phyloP scores from a whole-genome alignment of 2,888 invertebrate species.

The Eristalinus aeneus region DNA sequence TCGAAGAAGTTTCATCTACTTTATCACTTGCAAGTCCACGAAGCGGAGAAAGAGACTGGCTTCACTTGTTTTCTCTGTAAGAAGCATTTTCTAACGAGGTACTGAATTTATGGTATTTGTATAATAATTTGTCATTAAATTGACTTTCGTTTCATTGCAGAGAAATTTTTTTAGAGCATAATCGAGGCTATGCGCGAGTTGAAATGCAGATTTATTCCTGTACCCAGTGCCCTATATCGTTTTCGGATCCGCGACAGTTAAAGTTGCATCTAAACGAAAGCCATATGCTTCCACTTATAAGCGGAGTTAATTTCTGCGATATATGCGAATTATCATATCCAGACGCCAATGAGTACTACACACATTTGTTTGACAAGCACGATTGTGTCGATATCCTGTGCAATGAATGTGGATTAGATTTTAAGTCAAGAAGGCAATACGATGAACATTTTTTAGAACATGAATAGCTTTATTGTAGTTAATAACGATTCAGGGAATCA shows the following conservation, averaged over 20 bases:
- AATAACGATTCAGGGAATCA: not conserved
- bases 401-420: constrained; percentile 51
- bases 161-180: constrained; percentile 43
- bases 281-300: constrained; percentile 47
- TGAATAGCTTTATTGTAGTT: not conserved
- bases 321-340: constrained; percentile 30
- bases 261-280: constrained; percentile 57
- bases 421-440: constrained; percentile 56
- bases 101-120: not conserved
- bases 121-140: not conserved
- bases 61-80: constrained; percentile 54
- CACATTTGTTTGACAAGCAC: constrained; percentile 58
- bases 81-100: constrained; percentile 48
- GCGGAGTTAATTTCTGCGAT: constrained; percentile 62
- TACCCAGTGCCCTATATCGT: constrained; percentile 35
- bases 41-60: constrained; percentile 7
- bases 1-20: constrained; percentile 48
- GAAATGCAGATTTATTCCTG: constrained; percentile 53
- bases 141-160: constrained; percentile 24
- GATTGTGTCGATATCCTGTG: constrained; percentile 56
- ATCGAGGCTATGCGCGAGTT: constrained; percentile 21
- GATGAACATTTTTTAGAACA: constrained; percentile 60
- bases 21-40: constrained; percentile 63
- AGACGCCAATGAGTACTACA: constrained; percentile 42
- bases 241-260: constrained; percentile 54